Evolutionary conservation across 2,888 invertebrate genomes (phyloP), one percentile per base, ranked within the genome.

Genomic region (Scelioninae gen. 2): DNA sequence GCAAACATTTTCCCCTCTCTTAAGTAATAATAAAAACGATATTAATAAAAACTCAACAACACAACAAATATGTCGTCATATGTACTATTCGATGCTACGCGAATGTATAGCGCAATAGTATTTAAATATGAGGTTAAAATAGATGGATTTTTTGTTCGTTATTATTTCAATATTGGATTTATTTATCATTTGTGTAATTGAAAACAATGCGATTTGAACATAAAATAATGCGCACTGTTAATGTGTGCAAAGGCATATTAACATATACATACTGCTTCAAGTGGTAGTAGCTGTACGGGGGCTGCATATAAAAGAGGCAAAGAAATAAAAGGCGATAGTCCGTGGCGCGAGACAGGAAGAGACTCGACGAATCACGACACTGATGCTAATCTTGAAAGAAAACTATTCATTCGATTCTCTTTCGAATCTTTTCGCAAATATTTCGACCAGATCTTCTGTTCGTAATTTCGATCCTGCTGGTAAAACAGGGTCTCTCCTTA

Each of bases 231-330:
- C 6, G 37, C 31, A 48, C 39, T 48, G 45, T 53, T 53, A 48
- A 55, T 39, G 55, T 50, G 48, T 33, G 67, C 39, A 55, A 48
- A 19, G 18, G 48, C 25, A 18, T 53, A 55, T 55, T 63, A 61
- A 61, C 43, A 50, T 46, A 43, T 25, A 58, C 35, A 45, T 46
- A 46, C 41, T 11, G 48, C 2, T 43, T n/a, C n/a, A n/a, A n/a
- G n/a, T 52, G 22, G 22, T 35, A 33, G 33, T 45, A 65, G 64
- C 71, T 70, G 70, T 71, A 79, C 76, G 72, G 72, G 69, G 73
- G 73, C 63, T 78, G 78, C 75, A 80, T 79, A 79, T 75, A 75
- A 76, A 80, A 74, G 77, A 78, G 75, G 75, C 73, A 52, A 76
- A 74, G 74, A 73, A 75, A 74, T 77, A 80, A 77, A 79, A 77